These are phyloP conservation scores for Anguilla pacifica DNA, from an alignment of 2,797 vertebrate species.

Conservation along the genomic window DNA sequence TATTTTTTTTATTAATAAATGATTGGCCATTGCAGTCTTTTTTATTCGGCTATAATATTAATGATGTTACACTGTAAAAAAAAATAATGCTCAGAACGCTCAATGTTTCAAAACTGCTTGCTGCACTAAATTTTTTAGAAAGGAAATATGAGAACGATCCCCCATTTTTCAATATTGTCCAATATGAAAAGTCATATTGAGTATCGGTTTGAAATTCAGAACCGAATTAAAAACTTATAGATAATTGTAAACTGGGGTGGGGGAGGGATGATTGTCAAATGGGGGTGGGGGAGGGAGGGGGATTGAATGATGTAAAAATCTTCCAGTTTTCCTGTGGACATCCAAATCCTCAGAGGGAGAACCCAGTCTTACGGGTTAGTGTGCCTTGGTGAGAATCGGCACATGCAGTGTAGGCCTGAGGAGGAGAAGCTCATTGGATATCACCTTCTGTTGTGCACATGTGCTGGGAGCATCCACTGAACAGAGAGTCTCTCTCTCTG, in stretches of 20 bases:
- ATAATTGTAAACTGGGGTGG: neutral
- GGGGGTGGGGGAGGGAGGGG: conserved; percentile 34
- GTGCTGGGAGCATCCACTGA: conserved; percentile 80
- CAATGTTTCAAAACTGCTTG: too few relatives aligned
- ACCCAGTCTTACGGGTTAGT: conserved; percentile 73
- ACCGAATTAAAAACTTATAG: neutral
- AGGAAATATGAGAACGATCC: too few relatives aligned
- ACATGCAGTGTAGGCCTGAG: conserved; percentile 71
- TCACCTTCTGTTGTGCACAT: conserved; percentile 88
- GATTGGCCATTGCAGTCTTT: too few relatives aligned
- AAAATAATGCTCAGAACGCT: too few relatives aligned
- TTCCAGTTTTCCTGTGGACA: conserved; percentile 73
- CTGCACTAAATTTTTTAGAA: too few relatives aligned
- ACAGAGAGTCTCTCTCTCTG: conserved; percentile 76
- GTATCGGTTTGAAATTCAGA: neutral
- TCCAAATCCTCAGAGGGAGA: conserved; percentile 82
- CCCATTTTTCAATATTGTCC: too few relatives aligned
- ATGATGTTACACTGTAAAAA: too few relatives aligned
- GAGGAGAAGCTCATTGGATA: conserved; percentile 81
- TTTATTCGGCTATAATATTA: too few relatives aligned
- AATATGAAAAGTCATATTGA: neutral
- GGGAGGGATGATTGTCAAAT: neutral
- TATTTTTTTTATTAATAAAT: too few relatives aligned
- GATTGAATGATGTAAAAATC: conserved; percentile 57
- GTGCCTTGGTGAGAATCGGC: conserved; percentile 74